phyloP scores from a whole-genome alignment of 2,113 vertebrate species.

The Hymenochirus boettgeri region DNA sequence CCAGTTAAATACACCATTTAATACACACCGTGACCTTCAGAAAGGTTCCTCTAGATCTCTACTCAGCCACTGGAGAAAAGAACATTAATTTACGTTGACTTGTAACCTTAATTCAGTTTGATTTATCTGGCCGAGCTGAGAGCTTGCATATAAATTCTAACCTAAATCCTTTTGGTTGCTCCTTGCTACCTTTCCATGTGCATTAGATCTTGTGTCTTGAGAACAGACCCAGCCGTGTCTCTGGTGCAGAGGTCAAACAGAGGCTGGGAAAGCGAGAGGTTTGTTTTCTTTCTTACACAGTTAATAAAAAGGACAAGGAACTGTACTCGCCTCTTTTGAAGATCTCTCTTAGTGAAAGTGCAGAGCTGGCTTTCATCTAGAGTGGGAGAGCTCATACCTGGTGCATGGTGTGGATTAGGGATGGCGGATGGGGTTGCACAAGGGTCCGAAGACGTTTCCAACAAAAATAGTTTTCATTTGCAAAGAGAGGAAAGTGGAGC shows the following conservation, averaged over 20 bases:
- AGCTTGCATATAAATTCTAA: constrained; percentile 31
- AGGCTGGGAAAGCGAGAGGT: constrained; percentile 30
- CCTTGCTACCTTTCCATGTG: constrained; percentile 24
- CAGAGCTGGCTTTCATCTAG: constrained; percentile 25
- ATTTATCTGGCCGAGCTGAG: constrained; percentile 31
- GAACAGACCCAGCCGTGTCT: constrained; percentile 29
- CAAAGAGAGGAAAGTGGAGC: too few relatives aligned
- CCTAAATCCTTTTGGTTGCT: constrained; percentile 9
- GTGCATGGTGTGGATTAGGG: too few relatives aligned
- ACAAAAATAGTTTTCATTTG: too few relatives aligned
- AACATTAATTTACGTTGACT: constrained; percentile 27
- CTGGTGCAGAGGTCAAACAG: constrained; percentile 28
- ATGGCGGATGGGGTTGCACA: too few relatives aligned
- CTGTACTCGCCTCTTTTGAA: constrained; percentile 24
- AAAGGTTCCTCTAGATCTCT: too few relatives aligned
- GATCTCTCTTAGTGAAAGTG: constrained; percentile 36
- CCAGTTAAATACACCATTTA: too few relatives aligned
- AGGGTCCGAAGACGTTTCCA: too few relatives aligned
- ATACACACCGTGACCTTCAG: too few relatives aligned
- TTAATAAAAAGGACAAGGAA: constrained; percentile 36
- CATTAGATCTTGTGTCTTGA: constrained; percentile 25
- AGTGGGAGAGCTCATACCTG: too few relatives aligned
- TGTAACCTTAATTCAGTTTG: constrained; percentile 39
- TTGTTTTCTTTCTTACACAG: constrained; percentile 32
- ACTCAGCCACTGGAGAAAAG: background rate